Conservation (phyloP, 2,888 invertebrate species). For the Arctia plantaginis region DNA sequence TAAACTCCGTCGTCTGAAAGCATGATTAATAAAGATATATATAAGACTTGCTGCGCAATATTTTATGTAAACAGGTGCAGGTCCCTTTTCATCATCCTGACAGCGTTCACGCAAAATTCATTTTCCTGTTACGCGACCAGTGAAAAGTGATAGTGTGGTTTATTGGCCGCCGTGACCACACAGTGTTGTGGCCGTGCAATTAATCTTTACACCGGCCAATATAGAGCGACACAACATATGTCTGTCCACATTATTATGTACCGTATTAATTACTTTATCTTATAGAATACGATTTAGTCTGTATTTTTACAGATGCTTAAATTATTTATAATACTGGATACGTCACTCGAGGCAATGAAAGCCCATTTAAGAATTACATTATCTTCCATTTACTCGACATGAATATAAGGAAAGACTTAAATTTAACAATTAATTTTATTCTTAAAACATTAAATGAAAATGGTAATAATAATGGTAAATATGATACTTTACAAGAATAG, state of each 20-base stretch:
- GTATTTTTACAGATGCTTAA: neutral
- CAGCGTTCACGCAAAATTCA: conserved; percentile 20
- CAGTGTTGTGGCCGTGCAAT: conserved; percentile 19
- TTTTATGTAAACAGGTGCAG: neutral
- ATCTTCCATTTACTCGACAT: neutral
- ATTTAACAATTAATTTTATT: neutral
- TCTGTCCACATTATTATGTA: conserved; percentile 1
- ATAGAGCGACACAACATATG: conserved; percentile 1
- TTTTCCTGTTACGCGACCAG: conserved; percentile 21
- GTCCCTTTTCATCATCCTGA: conserved; percentile 13
- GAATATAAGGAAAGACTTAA: neutral
- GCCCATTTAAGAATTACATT: neutral
- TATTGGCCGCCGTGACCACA: conserved; percentile 18
- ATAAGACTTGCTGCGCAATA: conserved; percentile 1
- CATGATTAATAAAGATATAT: neutral
- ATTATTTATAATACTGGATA: neutral
- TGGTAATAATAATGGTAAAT: too few species aligned
- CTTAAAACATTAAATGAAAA: neutral
- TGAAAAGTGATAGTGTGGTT: conserved; percentile 28
- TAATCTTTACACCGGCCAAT: conserved; percentile 24
- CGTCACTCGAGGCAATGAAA: neutral
- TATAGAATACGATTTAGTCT: neutral
- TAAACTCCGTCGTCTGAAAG: neutral
- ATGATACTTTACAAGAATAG: neutral
- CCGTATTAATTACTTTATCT: neutral